Percentiles rank a stretch among this genome's conserved stretches.
These are phyloP conservation scores for Seriola rivoliana DNA, from an alignment of 2,113 vertebrate genomes.

Conservation along the genomic window DNA sequence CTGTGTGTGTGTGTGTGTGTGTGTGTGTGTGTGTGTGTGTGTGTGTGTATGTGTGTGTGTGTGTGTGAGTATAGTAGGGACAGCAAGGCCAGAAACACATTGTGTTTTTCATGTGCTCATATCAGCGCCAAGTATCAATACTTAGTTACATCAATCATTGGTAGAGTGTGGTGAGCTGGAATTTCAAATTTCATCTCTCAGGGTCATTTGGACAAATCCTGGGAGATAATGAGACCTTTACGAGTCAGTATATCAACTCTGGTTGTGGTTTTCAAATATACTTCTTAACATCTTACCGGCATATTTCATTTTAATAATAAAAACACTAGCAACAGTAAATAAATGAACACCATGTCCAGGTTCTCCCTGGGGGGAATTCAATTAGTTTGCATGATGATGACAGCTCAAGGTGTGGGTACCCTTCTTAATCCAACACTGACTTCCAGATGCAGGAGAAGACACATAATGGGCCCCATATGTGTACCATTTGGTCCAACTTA, in stretches of 20 bases:
- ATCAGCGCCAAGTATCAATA: background rate
- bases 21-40: background rate
- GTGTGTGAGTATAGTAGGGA: background rate
- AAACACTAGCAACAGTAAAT: background rate
- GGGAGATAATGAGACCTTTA: slow-evolving; percentile 4
- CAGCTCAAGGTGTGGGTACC: background rate
- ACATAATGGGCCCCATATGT: background rate
- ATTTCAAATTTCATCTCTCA: background rate
- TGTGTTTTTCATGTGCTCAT: background rate
- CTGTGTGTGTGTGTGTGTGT: background rate
- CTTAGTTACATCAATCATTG: background rate
- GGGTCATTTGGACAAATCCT: background rate
- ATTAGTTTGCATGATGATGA: slow-evolving; percentile 15
- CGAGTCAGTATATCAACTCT: slow-evolving; percentile 2
- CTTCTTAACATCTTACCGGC: background rate
- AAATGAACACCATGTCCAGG: background rate
- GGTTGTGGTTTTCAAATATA: background rate
- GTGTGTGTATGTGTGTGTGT: background rate
- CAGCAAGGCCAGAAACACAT: background rate
- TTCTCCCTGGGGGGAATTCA: background rate
- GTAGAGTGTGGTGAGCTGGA: background rate
- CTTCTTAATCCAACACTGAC: background rate
- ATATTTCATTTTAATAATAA: background rate
- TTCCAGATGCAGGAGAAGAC: background rate
- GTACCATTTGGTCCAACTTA: background rate